A percentile compares a stretch with the other conserved stretches of the same genome.
phyloP scores from a whole-genome alignment of 2,888 invertebrate genomes.

The Thymelicus lineola region DNA sequence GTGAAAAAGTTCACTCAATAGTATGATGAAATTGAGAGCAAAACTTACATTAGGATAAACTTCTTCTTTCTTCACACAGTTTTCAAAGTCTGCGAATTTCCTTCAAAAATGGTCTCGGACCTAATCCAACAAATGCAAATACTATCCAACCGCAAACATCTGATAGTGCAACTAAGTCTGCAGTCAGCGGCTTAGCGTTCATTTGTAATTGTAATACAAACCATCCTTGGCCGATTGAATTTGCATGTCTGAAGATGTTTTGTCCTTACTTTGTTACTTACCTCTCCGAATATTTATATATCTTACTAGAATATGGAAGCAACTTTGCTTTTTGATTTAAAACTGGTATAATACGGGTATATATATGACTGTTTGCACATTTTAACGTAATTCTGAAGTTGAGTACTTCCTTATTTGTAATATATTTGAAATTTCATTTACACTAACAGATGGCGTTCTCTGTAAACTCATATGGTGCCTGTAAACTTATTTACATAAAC shows the following conservation, averaged over 20 bases:
- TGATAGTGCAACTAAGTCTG: constrained; percentile 9
- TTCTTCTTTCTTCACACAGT: too few relatives aligned
- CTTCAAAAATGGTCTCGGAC: background rate
- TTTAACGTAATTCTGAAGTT: background rate
- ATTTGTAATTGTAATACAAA: constrained; percentile 35
- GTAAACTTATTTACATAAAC: constrained; percentile 5
- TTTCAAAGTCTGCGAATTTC: background rate
- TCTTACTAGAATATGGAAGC: too few relatives aligned
- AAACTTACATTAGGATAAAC: too few relatives aligned
- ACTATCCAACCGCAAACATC: constrained; percentile 11
- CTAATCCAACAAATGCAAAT: constrained; percentile 16
- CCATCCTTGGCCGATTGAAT: constrained; percentile 5
- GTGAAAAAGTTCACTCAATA: too few relatives aligned
- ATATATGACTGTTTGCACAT: too few relatives aligned
- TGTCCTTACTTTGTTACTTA: background rate
- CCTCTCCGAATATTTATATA: too few relatives aligned
- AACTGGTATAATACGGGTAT: too few relatives aligned
- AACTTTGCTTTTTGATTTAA: too few relatives aligned
- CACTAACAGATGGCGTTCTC: background rate
- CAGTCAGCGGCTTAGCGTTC: constrained; percentile 23
- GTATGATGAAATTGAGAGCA: too few relatives aligned
- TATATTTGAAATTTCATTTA: background rate
- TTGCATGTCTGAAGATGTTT: constrained; percentile 20
- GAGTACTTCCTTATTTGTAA: background rate
- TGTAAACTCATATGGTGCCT: background rate